Conservation (phyloP, 2,113 vertebrate genomes). For the Pluvianellus socialis region DNA sequence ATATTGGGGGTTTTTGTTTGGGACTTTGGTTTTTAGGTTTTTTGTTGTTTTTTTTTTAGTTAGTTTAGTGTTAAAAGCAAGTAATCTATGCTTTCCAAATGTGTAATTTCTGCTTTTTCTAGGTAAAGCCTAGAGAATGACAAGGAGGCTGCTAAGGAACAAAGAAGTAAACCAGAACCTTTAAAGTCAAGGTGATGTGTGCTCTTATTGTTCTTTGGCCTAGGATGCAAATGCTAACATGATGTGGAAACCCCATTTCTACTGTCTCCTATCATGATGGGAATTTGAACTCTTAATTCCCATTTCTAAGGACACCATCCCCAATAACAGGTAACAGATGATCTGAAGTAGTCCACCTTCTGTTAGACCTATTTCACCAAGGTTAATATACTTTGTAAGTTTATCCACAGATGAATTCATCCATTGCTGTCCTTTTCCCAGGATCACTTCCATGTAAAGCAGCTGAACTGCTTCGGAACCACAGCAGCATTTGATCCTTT, state of each 20-base stretch:
- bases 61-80: neutral
- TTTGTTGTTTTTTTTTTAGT: neutral
- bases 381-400: neutral
- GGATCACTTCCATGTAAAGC: neutral
- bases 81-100: neutral
- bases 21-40: too few species aligned
- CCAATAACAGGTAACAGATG: neutral
- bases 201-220: neutral
- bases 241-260: neutral
- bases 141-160: neutral
- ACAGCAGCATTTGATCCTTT: neutral
- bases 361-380: neutral
- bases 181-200: neutral
- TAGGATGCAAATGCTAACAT: neutral
- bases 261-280: neutral
- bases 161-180: neutral
- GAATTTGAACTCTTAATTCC: neutral
- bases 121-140: neutral
- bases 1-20: neutral
- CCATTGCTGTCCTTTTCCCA: neutral
- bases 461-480: neutral
- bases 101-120: neutral
- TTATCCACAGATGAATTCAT: neutral
- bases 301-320: neutral
- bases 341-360: neutral